Evolutionary conservation across 2,113 vertebrate genomes (phyloP).

Genomic region (Gallinago jamesoni): DNA sequence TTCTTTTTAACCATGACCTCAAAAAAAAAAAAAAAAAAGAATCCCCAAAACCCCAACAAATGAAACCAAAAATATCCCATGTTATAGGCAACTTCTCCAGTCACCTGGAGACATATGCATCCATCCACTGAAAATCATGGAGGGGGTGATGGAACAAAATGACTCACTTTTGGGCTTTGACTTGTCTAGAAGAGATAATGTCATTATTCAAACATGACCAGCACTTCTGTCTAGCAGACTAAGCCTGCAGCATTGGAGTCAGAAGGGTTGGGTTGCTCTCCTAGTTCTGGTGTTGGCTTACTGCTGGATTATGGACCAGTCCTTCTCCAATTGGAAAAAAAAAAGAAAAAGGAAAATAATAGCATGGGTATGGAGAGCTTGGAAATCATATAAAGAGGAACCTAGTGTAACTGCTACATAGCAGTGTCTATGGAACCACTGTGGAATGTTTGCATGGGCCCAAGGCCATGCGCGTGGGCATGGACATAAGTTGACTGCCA

Average conservation of each 20-base stretch:
- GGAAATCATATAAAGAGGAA: background rate
- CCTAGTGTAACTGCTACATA: background rate
- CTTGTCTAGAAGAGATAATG: constrained; percentile 17
- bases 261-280: constrained; percentile 2
- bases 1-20: background rate
- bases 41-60: background rate
- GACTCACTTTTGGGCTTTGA: background rate
- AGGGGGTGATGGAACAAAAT: background rate
- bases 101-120: background rate
- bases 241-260: background rate
- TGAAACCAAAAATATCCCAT: background rate
- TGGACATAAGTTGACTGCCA: background rate
- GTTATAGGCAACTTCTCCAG: background rate
- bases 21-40: background rate
- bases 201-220: constrained; percentile 20
- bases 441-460: constrained; percentile 32
- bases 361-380: background rate
- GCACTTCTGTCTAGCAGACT: background rate
- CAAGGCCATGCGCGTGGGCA: background rate
- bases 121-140: background rate
- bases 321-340: background rate
- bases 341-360: constrained; percentile 2
- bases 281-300: background rate
- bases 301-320: background rate
- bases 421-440: background rate